These are phyloP conservation scores for Sitodiplosis mosellana DNA, from an alignment of 1,140 invertebrate species.

Conservation along the genomic window DNA sequence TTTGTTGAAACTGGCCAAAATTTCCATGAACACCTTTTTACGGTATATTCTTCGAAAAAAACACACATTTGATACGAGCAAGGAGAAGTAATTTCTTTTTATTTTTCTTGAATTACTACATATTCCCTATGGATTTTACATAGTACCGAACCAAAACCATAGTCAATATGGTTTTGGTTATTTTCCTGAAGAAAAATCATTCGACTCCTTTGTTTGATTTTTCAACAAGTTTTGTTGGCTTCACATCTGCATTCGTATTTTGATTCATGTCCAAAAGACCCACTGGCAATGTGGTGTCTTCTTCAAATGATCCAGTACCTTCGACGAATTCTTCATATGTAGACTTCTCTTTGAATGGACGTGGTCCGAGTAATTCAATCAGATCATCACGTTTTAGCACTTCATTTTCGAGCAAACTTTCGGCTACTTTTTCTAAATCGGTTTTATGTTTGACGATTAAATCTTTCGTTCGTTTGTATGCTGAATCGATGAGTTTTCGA, in stretches of 20 bases:
- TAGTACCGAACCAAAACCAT: too few species aligned
- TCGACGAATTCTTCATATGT: constrained; percentile 99
- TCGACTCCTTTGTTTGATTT: too few species aligned
- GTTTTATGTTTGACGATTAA: constrained; percentile 71
- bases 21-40: too few species aligned
- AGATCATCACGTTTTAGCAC: constrained; percentile 93
- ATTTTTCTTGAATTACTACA: too few species aligned
- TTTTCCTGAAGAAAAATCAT: too few species aligned
- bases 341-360: constrained; percentile 97
- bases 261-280: constrained; percentile 93
- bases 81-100: too few species aligned
- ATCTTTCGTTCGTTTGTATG: constrained; percentile 62
- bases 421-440: constrained; percentile 86
- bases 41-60: too few species aligned
- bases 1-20: too few species aligned
- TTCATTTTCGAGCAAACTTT: constrained; percentile 84
- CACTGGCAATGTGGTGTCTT: constrained; percentile 87
- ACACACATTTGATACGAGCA: too few species aligned
- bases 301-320: constrained; percentile 94
- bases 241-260: constrained; percentile 29
- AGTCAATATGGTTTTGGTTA: too few species aligned
- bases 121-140: too few species aligned
- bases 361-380: constrained; percentile 84
- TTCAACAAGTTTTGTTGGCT: too few species aligned
- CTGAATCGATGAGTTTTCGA: constrained; percentile 58